Percentiles rank a stretch among this genome's conserved stretches.
Evolutionary conservation across 2,113 vertebrate genomes (phyloP).

Genomic region (Ochotona curzoniae): DNA sequence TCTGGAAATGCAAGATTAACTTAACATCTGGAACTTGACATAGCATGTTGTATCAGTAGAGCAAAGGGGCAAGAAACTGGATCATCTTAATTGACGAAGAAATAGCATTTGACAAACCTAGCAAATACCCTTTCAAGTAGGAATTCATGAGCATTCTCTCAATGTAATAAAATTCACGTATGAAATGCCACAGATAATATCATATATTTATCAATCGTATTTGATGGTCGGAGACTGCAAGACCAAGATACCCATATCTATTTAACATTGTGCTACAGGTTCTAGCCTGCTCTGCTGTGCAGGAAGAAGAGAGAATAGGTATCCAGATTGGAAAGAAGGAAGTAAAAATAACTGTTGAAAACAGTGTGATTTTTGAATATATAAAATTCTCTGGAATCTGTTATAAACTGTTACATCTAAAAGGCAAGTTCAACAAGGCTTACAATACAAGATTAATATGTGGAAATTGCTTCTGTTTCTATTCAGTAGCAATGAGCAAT

Average conservation of each 20-base stretch:
- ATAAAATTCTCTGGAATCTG: constrained; percentile 2
- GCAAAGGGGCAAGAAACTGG: background rate
- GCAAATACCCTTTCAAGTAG: background rate
- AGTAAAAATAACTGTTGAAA: constrained; percentile 9
- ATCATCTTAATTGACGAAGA: background rate
- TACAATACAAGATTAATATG: background rate
- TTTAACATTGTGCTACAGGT: background rate
- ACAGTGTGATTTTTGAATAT: background rate
- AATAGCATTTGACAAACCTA: background rate
- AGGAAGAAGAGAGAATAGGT: constrained; percentile 31
- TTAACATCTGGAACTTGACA: background rate
- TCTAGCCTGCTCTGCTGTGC: background rate
- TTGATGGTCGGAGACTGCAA: constrained; percentile 10
- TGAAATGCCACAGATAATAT: background rate
- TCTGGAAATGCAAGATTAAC: background rate
- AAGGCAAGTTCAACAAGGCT: constrained; percentile 15
- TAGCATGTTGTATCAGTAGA: background rate
- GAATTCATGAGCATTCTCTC: background rate
- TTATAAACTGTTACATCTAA: constrained; percentile 29
- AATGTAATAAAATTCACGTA: background rate
- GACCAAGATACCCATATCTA: background rate
- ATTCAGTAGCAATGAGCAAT: background rate
- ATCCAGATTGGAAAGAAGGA: background rate
- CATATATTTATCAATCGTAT: background rate
- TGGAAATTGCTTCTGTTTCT: constrained; percentile 21